These are phyloP conservation scores for Anthophora plumipes DNA, from an alignment of 2,888 invertebrate genomes.

Conservation along the genomic window DNA sequence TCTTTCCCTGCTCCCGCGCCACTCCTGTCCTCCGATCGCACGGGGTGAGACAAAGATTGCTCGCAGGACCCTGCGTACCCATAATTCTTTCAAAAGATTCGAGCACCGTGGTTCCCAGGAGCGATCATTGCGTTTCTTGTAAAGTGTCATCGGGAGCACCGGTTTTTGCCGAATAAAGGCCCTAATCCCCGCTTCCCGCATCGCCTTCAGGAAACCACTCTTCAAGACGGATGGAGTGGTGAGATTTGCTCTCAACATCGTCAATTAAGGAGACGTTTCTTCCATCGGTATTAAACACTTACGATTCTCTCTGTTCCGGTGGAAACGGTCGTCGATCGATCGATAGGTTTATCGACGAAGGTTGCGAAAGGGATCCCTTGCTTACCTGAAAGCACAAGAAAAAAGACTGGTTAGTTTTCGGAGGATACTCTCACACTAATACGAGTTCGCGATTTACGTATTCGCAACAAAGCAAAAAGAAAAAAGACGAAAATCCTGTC, in stretches of 20 bases:
- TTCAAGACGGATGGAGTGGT: not conserved
- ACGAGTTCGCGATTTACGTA: too few species aligned
- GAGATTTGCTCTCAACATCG: not conserved
- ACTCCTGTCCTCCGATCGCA: conserved; percentile 44
- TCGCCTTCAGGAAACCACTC: conserved; percentile 14
- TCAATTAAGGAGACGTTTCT: not conserved
- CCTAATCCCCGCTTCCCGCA: conserved; percentile 39
- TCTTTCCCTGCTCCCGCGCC: not conserved
- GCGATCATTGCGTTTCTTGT: conserved; percentile 70
- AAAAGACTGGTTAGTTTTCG: not conserved
- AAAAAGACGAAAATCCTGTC: too few species aligned
- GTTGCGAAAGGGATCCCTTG: not conserved
- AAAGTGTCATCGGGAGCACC: conserved; percentile 65
- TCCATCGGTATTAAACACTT: not conserved
- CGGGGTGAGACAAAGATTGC: conserved; percentile 70
- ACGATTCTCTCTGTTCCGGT: not conserved
- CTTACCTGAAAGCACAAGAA: conserved; percentile 65
- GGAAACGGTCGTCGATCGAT: not conserved
- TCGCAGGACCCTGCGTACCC: conserved; percentile 60
- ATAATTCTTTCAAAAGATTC: conserved; percentile 69
- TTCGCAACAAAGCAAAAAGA: too few species aligned
- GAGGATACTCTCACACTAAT: too few species aligned
- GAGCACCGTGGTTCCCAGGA: conserved; percentile 47
- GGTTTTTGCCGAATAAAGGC: conserved; percentile 53
- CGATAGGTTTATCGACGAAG: not conserved